These are phyloP conservation scores for Pangasius mekongensis DNA, from an alignment of 2,797 vertebrate species.

Conservation along the genomic window DNA sequence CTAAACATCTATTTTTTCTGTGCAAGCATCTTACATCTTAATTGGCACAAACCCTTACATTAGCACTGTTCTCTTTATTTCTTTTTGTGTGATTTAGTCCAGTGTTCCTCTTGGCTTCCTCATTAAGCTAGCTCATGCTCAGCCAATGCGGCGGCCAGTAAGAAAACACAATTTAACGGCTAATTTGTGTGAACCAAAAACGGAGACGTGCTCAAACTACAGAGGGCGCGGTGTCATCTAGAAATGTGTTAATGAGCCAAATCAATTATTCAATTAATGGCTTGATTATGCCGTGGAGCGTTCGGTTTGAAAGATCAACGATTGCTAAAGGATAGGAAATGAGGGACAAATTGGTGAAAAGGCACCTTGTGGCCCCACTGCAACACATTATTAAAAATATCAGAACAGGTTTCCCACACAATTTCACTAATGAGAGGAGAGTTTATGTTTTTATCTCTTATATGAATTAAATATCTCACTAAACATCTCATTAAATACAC, in stretches of 20 bases:
- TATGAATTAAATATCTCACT: background rate
- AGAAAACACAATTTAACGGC: slow-evolving; percentile 68
- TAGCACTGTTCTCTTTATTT: slow-evolving; percentile 36
- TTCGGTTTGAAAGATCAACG: slow-evolving; percentile 54
- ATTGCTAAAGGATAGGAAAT: slow-evolving; percentile 26
- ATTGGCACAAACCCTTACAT: slow-evolving; percentile 51
- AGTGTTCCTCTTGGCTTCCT: slow-evolving; percentile 35
- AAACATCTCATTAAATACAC: slow-evolving; percentile 2
- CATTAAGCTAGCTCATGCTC: slow-evolving; percentile 50
- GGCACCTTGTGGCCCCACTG: background rate
- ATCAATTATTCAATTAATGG: slow-evolving; percentile 80
- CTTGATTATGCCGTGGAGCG: slow-evolving; percentile 65
- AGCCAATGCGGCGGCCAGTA: slow-evolving; percentile 64
- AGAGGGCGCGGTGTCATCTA: slow-evolving; percentile 72
- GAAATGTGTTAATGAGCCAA: slow-evolving; percentile 77
- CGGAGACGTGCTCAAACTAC: slow-evolving; percentile 69
- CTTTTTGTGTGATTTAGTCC: slow-evolving; percentile 26
- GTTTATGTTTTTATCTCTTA: background rate
- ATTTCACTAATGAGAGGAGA: slow-evolving; percentile 7
- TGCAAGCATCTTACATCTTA: slow-evolving; percentile 47
- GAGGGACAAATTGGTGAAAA: slow-evolving; percentile 19
- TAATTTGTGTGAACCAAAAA: slow-evolving; percentile 73
- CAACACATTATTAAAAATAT: slow-evolving; percentile 18
- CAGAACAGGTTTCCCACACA: slow-evolving; percentile 19
- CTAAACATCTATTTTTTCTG: slow-evolving; percentile 39